Evolutionary conservation across 2,797 vertebrate genomes (phyloP), one percentile per base, ranked within the genome.

Genomic region (Sparidentex hasta): DNA sequence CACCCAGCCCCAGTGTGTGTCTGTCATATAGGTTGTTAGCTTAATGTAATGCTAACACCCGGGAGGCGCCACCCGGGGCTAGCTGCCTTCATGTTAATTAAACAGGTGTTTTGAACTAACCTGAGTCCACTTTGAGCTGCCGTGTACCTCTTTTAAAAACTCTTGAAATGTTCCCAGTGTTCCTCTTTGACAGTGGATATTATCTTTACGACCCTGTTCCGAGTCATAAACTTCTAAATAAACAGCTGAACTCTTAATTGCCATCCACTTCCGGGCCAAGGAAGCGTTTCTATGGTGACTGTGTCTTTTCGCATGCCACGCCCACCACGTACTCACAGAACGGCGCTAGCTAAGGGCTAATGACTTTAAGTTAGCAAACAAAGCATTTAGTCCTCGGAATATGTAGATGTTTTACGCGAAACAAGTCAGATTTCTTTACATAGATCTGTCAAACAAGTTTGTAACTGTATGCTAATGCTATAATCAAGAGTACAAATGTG

Each of bases 241-340:
- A 52, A 62, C 20, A 25, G 4, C 54, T 16, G 6, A 29, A 11
- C 41, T 58, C 3, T 27, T 11, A 23, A 25, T 3, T 58, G 16
- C 3, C 33, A 44, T 18, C 8, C 52, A 62, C 64, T 71, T 75
- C 76, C 66, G 59, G 55, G 12, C 5, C 1, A 44, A 44, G 23
- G 2, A 54, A 23, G 65, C 46, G 71, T 73, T 76, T 64, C 64
- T 63, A 82, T 47, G 59, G 69, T 27, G 62, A 63, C 70, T n/a
- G 67, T 80, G 27, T 23, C 25, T 74, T 76, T 69, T 77, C 57
- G 52, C 33, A 11, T 50, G 48, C 44, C 82, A 81, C 86, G 76
- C 84, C 84, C 84, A 71, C 51, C 17, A 69, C 38, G 63, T 41
- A 9, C 41, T 47, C 47, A 54, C 61, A 55, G 20, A 47, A 20